Base-by-base conservation (phyloP, 2,888 invertebrate species). In the Zelleria hepariella region DNA sequence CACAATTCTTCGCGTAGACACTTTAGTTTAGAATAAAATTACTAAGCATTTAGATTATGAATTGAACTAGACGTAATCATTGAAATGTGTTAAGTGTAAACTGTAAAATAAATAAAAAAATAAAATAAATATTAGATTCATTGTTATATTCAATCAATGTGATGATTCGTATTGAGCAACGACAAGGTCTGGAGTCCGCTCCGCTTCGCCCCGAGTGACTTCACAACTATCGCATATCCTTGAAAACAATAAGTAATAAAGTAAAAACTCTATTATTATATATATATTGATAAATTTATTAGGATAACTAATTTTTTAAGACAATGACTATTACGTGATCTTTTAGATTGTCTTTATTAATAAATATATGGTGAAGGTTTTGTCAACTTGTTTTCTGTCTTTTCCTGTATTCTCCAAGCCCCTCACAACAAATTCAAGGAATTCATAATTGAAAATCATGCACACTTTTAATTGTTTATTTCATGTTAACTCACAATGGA, bases 281-380 rank as follows among this genome's bases (percentile, higher is more conserved):
- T 82, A 80, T 85, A 86, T 87, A 86, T 82, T 85, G 85, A 88
- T 87, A 88, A 86, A 87, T 87, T 84, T 87, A 88, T 83, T 88
- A 88, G 87, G 86, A 80, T 88, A 87, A 87, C 80, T 87, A 87
- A 87, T 86, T 88, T 88, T 88, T 85, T 87, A 88, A 87, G 88
- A 81, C 85, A 86, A 85, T 86, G 86, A 87, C 86, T 86, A 85
- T 83, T 87, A 87, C 81, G 87, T 88, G 88, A 88, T 87, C 88
- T 88, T 88, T 88, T 88, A 88, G 88, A 88, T 86, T 88, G 88
- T 88, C 87, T 88, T 88, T 88, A 88, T 88, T 87, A 87, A 87
- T 88, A 87, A 88, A 88, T 87, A 87, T 86, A 87, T 87, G 88
- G 87, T 87, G 86, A 87, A 88, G 85, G 86, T 88, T 87, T 88